Conservation (phyloP, 2,888 invertebrate genomes). For the Clostera curtula region DNA sequence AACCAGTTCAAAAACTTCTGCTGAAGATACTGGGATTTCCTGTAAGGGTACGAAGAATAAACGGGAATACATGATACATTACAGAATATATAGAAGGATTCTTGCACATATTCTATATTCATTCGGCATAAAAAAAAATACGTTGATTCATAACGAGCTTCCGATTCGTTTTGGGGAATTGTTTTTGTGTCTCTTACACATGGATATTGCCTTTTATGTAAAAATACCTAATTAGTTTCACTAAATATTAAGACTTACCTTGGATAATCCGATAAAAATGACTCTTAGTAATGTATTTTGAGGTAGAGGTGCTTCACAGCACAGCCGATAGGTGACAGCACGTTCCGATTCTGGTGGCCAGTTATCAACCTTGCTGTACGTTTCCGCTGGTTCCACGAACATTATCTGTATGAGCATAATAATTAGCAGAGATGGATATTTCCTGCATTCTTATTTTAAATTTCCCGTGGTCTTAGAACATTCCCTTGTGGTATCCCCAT, state of each 20-base stretch:
- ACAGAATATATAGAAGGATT: too few relatives aligned
- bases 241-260: conserved; percentile 50
- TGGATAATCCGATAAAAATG: conserved; percentile 86
- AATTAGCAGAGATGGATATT: neutral
- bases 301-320: conserved; percentile 90
- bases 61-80: too few relatives aligned
- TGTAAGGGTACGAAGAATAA: conserved; percentile 46
- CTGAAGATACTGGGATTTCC: conserved; percentile 86
- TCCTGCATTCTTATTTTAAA: too few relatives aligned
- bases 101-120: too few relatives aligned
- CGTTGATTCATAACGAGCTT: too few relatives aligned
- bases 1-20: conserved; percentile 89
- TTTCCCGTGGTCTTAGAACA: too few relatives aligned
- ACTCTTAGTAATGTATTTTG: conserved; percentile 90
- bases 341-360: conserved; percentile 96
- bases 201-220: too few relatives aligned
- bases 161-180: too few relatives aligned
- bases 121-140: too few relatives aligned
- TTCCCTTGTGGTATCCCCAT: too few relatives aligned
- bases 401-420: conserved; percentile 63
- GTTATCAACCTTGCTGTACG: conserved; percentile 87
- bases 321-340: conserved; percentile 83
- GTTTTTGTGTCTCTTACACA: too few relatives aligned
- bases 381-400: conserved; percentile 84
- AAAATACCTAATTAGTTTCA: too few relatives aligned